Evolutionary conservation across 2,888 invertebrate species (phyloP).

Genomic region (Flexamia atlantica): DNA sequence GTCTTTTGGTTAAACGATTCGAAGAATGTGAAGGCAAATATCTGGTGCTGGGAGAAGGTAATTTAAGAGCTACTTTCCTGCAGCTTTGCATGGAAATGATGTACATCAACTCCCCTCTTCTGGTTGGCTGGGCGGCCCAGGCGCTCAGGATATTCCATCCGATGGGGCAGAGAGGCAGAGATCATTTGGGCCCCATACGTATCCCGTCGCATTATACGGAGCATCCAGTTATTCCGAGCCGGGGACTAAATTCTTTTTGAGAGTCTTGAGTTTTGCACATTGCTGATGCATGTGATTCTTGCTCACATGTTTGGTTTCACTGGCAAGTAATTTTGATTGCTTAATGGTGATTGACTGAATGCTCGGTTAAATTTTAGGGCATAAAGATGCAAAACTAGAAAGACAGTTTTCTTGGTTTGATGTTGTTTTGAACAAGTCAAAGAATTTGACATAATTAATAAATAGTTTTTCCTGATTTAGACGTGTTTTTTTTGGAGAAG

Average conservation of each 20-base stretch:
- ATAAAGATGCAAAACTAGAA: no score
- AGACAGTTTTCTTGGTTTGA: no score
- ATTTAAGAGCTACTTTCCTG: constrained; percentile 37
- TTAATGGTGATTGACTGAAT: no score
- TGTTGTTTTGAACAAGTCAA: no score
- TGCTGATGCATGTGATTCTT: no score
- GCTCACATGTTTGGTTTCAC: no score
- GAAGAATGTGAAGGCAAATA: neutral
- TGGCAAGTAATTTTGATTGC: no score
- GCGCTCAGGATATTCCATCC: neutral
- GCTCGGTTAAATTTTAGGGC: no score
- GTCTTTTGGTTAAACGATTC: neutral
- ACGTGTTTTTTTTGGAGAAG: no score
- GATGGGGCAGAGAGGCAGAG: constrained; percentile 30
- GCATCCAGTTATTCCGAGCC: neutral
- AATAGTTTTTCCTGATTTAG: no score
- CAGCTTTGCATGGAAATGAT: constrained; percentile 46
- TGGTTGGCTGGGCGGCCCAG: constrained; percentile 12
- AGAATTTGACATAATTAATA: no score
- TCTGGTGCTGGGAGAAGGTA: constrained; percentile 1
- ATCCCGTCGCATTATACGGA: constrained; percentile 11
- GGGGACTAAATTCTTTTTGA: neutral
- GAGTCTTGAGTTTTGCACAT: no score
- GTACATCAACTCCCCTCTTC: constrained; percentile 37
- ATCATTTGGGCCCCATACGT: constrained; percentile 36